Conservation (phyloP, 1,140 invertebrate genomes). For the Ganaspis sp. region DNA sequence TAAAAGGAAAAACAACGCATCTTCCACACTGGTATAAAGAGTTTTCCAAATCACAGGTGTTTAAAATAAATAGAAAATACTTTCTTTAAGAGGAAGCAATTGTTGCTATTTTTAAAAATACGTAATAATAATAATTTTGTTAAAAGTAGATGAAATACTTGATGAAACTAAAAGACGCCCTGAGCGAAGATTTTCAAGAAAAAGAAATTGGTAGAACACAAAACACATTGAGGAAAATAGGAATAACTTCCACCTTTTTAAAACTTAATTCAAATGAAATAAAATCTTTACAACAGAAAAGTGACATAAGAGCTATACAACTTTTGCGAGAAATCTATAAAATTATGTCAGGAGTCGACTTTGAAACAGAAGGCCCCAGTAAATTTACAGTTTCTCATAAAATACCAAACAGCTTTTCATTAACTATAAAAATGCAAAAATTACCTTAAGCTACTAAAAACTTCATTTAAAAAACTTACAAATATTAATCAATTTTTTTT, state of each 20-base stretch:
- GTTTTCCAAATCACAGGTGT: conserved; percentile 69
- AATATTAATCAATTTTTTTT: conserved; percentile 23
- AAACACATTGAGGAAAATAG: conserved; percentile 58
- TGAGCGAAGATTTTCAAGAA: conserved; percentile 63
- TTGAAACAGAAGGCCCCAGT: conserved; percentile 67
- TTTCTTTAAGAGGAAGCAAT: conserved; percentile 5
- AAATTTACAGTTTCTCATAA: conserved; percentile 15
- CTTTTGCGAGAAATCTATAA: conserved; percentile 69
- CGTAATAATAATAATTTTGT: conserved; percentile 26
- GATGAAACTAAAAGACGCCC: conserved; percentile 58
- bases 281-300: conserved; percentile 51
- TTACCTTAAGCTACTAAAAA: background rate
- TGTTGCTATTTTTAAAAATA: conserved; percentile 29
- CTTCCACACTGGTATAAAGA: conserved; percentile 71
- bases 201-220: conserved; percentile 58
- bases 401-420: too few relatives aligned
- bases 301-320: conserved; percentile 54
- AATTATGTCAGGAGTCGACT: conserved; percentile 64
- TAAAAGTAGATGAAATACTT: conserved; percentile 52
- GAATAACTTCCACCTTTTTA: conserved; percentile 63
- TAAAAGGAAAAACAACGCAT: conserved; percentile 1
- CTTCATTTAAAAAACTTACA: conserved; percentile 3
- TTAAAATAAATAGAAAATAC: conserved; percentile 31
- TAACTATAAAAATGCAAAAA: too few relatives aligned
- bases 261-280: conserved; percentile 57